Conservation (phyloP, 2,113 vertebrate genomes). For the Calypte anna region DNA sequence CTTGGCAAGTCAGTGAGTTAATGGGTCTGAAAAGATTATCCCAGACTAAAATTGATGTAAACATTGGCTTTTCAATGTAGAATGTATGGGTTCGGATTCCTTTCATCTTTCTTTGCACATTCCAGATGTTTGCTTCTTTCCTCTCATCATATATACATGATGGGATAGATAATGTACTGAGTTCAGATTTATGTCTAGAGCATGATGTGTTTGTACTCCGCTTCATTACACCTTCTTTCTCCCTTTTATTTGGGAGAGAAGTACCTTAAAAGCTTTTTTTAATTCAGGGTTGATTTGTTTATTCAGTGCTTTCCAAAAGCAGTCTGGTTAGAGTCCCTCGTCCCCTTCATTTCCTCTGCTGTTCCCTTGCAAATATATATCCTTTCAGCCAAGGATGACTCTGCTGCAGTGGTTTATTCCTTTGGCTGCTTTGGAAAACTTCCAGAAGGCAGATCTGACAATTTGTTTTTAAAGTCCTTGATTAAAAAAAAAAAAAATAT, state of each 20-base stretch:
- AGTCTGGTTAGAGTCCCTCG: neutral
- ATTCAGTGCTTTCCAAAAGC: constrained; percentile 30
- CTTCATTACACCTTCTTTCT: constrained; percentile 31
- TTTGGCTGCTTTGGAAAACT: neutral
- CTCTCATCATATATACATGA: constrained; percentile 3
- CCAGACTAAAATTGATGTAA: constrained; percentile 56
- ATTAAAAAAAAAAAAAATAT: neutral
- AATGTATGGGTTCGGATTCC: neutral
- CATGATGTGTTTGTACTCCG: constrained; percentile 34
- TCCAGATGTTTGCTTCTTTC: constrained; percentile 64
- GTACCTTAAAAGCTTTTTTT: constrained; percentile 39
- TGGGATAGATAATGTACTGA: constrained; percentile 39
- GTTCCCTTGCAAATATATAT: constrained; percentile 11
- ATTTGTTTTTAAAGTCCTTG: neutral
- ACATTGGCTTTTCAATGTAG: constrained; percentile 51
- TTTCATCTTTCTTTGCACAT: constrained; percentile 58
- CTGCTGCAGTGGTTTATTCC: neutral
- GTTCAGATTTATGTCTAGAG: constrained; percentile 29
- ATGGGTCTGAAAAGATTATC: constrained; percentile 61
- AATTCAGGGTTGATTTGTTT: constrained; percentile 60
- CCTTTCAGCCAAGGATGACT: neutral
- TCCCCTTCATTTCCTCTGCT: constrained; percentile 30
- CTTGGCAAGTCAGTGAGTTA: constrained; percentile 65
- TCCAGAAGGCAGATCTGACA: neutral
- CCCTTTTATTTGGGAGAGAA: constrained; percentile 24